Percentiles rank a stretch among this genome's conserved stretches.
Evolutionary conservation across 1,140 invertebrate genomes (phyloP).

Genomic region (Lucilia sericata): DNA sequence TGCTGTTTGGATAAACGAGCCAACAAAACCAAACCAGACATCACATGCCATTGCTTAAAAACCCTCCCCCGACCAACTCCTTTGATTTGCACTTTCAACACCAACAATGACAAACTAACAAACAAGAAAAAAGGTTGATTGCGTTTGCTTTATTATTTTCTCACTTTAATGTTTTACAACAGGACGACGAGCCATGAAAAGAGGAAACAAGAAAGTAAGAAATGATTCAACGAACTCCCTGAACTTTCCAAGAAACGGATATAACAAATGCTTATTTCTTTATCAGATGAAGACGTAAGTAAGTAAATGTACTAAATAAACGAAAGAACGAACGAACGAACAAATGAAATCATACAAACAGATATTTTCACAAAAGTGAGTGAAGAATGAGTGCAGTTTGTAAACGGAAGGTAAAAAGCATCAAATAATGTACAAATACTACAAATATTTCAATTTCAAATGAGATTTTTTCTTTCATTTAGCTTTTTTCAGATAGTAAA

Average conservation of each 20-base stretch:
- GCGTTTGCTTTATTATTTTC: conserved; percentile 20
- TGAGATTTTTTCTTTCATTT: no score
- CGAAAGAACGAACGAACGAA: no score
- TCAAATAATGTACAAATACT: conserved; percentile 12
- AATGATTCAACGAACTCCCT: conserved; percentile 25
- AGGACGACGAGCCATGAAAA: background rate
- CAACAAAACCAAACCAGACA: background rate
- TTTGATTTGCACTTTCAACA: background rate
- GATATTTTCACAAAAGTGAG: background rate
- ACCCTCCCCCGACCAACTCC: background rate
- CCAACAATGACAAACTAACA: background rate
- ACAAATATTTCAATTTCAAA: background rate
- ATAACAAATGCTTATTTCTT: conserved; percentile 34
- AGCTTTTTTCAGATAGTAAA: no score
- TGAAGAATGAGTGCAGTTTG: conserved; percentile 20
- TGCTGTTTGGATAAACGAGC: conserved; percentile 34
- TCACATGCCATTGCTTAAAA: background rate
- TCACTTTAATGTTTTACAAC: background rate
- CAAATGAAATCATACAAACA: background rate
- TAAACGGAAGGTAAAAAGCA: conserved; percentile 2
- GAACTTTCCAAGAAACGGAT: conserved; percentile 33
- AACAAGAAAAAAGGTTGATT: conserved; percentile 2
- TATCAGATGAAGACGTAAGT: conserved; percentile 34
- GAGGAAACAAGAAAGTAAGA: background rate
- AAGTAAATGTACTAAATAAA: background rate